These are phyloP conservation scores for Alcedo atthis DNA, from an alignment of 2,797 vertebrate genomes.

Conservation along the genomic window DNA sequence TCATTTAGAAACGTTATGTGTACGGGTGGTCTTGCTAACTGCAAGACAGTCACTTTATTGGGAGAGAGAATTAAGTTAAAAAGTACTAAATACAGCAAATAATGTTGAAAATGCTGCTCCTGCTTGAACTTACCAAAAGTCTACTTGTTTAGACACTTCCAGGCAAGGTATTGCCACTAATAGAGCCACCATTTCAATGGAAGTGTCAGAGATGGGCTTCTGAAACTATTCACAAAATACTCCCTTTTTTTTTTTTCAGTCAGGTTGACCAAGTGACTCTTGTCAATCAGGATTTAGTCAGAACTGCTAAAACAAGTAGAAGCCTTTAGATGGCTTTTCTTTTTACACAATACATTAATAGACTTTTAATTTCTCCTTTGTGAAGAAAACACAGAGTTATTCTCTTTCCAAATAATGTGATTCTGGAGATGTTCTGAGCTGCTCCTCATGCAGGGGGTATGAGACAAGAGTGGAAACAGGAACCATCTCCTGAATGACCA, in stretches of 20 bases:
- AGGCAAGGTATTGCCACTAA: neutral
- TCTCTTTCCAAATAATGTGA: neutral
- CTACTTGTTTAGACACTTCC: neutral
- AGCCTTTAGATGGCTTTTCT: neutral
- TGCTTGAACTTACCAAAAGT: neutral
- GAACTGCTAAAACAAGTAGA: neutral
- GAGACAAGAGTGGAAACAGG: neutral
- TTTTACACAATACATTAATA: neutral
- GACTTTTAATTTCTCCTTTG: neutral
- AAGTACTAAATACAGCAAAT: neutral
- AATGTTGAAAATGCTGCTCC: neutral
- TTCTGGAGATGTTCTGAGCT: neutral
- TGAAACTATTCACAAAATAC: neutral
- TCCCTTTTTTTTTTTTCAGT: neutral
- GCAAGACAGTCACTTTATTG: neutral
- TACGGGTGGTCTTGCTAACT: neutral
- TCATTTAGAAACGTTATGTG: conserved; percentile 24
- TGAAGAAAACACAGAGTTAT: conserved; percentile 10
- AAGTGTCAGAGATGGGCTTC: neutral
- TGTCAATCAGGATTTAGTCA: neutral
- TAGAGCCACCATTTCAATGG: neutral
- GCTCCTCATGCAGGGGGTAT: neutral
- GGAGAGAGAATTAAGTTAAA: neutral
- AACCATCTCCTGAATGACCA: neutral
- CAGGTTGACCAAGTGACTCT: neutral